phyloP scores from a whole-genome alignment of 1,140 invertebrate species.

The Drosophila nikananu region DNA sequence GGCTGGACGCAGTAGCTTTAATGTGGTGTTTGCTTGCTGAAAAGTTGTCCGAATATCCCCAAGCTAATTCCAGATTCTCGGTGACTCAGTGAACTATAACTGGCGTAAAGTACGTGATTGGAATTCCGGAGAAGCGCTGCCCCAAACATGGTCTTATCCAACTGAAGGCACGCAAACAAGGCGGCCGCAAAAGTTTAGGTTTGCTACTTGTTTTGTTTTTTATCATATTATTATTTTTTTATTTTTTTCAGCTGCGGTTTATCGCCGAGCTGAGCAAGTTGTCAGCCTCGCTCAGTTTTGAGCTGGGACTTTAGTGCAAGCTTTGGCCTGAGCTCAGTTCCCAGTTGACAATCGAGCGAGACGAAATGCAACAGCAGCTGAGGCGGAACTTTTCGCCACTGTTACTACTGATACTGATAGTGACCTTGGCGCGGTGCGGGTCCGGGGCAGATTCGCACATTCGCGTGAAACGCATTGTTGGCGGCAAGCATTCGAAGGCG shows the following conservation, averaged over 20 bases:
- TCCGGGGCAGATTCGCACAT: constrained; percentile 21
- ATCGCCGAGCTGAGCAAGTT: constrained; percentile 61
- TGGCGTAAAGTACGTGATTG: constrained; percentile 59
- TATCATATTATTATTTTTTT: constrained; percentile 22
- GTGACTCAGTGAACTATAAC: constrained; percentile 43
- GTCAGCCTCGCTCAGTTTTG: constrained; percentile 44
- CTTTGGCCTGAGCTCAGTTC: constrained; percentile 49
- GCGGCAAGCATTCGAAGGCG: constrained; percentile 86
- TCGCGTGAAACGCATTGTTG: constrained; percentile 87
- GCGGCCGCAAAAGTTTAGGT: constrained; percentile 27
- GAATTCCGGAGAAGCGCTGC: constrained; percentile 31
- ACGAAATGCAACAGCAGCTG: constrained; percentile 52
- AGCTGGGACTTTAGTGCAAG: constrained; percentile 9
- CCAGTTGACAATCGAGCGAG: constrained; percentile 62
- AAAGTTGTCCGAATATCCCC: constrained; percentile 12
- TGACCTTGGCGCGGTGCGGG: constrained; percentile 48
- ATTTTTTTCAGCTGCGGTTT: constrained; percentile 39
- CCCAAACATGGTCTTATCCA: constrained; percentile 54
- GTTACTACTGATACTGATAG: constrained; percentile 3
- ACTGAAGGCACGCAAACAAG: constrained; percentile 40
- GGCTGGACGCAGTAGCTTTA: background rate
- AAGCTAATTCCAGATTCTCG: constrained; percentile 27
- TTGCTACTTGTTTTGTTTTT: constrained; percentile 19
- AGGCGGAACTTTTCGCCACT: constrained; percentile 53
- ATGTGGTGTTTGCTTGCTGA: constrained; percentile 1